A percentile compares a stretch with the other conserved stretches of the same genome.
phyloP scores from a whole-genome alignment of 2,113 vertebrate genomes.

The Zapus hudsonius region DNA sequence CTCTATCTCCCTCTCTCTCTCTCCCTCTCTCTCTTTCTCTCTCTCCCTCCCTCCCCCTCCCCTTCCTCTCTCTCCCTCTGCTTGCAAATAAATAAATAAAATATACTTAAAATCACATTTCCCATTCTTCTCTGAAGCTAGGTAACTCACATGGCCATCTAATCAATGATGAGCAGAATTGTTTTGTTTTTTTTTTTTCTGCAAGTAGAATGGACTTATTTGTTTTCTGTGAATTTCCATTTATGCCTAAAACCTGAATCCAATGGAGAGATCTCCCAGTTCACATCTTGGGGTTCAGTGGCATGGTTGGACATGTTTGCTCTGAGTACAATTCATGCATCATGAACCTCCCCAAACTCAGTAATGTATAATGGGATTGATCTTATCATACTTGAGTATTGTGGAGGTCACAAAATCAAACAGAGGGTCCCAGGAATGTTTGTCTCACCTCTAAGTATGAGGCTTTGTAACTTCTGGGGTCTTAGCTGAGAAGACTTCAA shows the following conservation, averaged over 20 bases:
- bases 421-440: background rate
- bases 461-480: accelerated
- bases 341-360: background rate
- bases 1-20: too few relatives aligned
- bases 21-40: too few relatives aligned
- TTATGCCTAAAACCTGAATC: background rate
- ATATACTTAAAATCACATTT: background rate
- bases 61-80: too few relatives aligned
- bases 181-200: background rate
- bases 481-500: background rate
- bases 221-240: background rate
- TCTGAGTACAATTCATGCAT: accelerated
- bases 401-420: background rate
- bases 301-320: background rate
- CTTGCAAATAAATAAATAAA: too few relatives aligned
- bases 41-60: too few relatives aligned
- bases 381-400: background rate
- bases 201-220: background rate
- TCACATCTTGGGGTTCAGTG: background rate
- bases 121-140: background rate
- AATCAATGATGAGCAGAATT: background rate
- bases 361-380: background rate
- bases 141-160: background rate
- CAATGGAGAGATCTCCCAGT: too few relatives aligned
- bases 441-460: background rate